A percentile compares a stretch with the other conserved stretches of the same genome.
Conservation (phyloP, 2,113 vertebrate genomes). For the Tragelaphus buxtoni region DNA sequence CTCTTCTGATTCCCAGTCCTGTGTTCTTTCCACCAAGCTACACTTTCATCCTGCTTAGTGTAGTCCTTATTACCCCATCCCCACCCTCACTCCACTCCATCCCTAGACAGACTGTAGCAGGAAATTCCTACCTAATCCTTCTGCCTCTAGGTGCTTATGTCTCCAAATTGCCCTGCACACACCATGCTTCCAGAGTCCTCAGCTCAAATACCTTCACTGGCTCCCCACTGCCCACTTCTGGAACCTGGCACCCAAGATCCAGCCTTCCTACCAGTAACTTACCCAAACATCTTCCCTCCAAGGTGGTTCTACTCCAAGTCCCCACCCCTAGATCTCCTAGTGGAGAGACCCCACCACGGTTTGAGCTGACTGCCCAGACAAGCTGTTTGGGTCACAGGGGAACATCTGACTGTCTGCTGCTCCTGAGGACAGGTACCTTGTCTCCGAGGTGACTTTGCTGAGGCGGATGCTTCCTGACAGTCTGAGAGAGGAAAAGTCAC, state of each 20-base stretch:
- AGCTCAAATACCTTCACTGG: background rate
- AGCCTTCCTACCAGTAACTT: background rate
- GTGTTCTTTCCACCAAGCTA: background rate
- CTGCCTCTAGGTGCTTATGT: background rate
- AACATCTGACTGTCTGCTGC: background rate
- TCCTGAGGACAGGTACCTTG: background rate
- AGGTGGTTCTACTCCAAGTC: background rate
- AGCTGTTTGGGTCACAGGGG: background rate
- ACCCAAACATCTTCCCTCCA: background rate
- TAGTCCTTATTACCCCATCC: background rate
- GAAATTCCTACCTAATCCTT: background rate
- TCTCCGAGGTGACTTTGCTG: background rate
- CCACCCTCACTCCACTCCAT: background rate
- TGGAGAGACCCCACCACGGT: background rate
- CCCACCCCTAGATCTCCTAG: background rate
- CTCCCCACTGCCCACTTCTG: background rate
- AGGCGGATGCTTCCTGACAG: background rate
- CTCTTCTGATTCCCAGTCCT: background rate
- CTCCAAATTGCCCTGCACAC: background rate
- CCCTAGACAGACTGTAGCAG: background rate
- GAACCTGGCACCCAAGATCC: background rate
- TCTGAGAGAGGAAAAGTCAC: background rate
- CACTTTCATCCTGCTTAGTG: background rate
- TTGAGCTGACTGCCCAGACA: background rate
- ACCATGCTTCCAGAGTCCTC: background rate